Evolutionary conservation across 2,888 invertebrate genomes (phyloP).

Genomic region (Drosophila birchii): DNA sequence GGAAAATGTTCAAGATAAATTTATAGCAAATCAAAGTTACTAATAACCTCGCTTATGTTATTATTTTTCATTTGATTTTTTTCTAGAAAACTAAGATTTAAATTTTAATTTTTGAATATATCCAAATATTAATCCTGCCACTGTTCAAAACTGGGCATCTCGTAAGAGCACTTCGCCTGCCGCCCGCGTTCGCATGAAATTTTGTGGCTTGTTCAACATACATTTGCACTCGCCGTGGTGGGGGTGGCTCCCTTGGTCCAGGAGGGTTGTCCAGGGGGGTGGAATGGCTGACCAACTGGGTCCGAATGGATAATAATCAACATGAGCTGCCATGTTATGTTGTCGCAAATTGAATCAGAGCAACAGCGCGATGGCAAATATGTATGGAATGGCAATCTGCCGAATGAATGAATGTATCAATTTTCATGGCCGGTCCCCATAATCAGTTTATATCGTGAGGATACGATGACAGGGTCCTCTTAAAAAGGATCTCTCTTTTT

Average conservation of each 20-base stretch:
- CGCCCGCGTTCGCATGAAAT: constrained; percentile 61
- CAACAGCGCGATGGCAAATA: constrained; percentile 44
- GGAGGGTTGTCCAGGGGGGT: background rate
- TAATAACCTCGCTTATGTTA: background rate
- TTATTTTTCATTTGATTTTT: background rate
- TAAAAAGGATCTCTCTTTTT: background rate
- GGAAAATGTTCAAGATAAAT: background rate
- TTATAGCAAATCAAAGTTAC: background rate
- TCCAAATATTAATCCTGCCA: background rate
- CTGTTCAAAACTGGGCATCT: constrained; percentile 36
- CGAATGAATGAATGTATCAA: constrained; percentile 69
- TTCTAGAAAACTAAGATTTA: background rate
- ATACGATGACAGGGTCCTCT: background rate
- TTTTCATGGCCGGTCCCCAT: constrained; percentile 49
- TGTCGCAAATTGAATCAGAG: constrained; percentile 74
- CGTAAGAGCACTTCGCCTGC: constrained; percentile 57
- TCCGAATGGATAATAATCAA: constrained; percentile 69
- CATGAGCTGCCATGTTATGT: constrained; percentile 74
- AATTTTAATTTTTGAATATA: too few species aligned
- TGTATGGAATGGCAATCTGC: constrained; percentile 24
- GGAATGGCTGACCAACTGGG: constrained; percentile 27
- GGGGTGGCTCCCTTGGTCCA: constrained; percentile 12
- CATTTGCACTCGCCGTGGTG: constrained; percentile 54
- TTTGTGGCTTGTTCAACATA: constrained; percentile 76
- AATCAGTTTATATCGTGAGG: constrained; percentile 62